Evolutionary conservation across 2,113 vertebrate genomes (phyloP), one percentile per base, ranked within the genome.

Genomic region (Glaucidium brasilianum): DNA sequence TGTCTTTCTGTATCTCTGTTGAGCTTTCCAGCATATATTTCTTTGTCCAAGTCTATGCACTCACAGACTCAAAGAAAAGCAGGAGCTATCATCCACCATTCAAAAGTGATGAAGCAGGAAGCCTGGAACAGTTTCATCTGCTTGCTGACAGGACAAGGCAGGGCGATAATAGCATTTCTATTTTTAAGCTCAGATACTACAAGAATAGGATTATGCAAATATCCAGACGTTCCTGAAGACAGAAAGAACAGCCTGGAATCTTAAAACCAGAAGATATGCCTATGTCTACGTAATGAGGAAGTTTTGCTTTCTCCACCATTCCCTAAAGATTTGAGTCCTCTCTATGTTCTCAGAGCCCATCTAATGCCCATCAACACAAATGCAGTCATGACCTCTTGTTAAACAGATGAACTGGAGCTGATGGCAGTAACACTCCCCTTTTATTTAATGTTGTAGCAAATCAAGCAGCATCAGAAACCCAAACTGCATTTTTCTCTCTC

Each of bases 1-100:
- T 9, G 1, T 15, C 49, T 27, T 16, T 22, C 41, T 26, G 1
- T 1, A 27, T 16, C 55, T 37, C 52, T 2, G 1, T 2, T 26
- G 62, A 59, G 34, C 53, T 62, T 64, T 39, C 63, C 29, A 18
- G 27, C 1, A n/a, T 32, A 68, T 21, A 9, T 59, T 63, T 67
- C 47, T 56, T 29, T 37, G 35, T 35, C 75, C 75, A 58, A 47
- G 29, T 58, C 58, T 73, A 12, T 18, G 23, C 49, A 13, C 30
- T 17, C 25, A 29, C 29, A 52, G 14, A 34, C 92, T 78, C 5
- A 68, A 53, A 80, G 21, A 62, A 47, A 41, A 71, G 68, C 84
- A 69, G 85, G 56, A 95, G 34, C 43, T 49, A 71, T 20, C 81
- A 83, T 4, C 32, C 29, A 34, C 12, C 41, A 7, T 26, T 37